Conservation (phyloP, 2,113 vertebrate genomes). For the Isichthys henryi region DNA sequence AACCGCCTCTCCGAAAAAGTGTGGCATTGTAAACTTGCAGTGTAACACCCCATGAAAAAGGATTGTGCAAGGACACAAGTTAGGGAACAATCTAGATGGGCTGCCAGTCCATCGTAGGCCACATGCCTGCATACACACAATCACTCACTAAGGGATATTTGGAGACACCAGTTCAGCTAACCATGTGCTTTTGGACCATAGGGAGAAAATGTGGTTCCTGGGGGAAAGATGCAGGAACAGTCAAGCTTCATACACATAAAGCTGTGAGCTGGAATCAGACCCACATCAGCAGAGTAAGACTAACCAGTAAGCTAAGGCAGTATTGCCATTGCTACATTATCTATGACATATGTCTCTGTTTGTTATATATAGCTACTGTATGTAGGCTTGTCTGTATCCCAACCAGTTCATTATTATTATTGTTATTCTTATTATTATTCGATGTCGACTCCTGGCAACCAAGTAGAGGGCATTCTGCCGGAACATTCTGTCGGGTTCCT, state of each 20-base stretch:
- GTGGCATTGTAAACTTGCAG: not conserved
- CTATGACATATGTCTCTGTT: not conserved
- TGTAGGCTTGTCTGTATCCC: not conserved
- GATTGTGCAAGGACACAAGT: not conserved
- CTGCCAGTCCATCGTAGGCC: not conserved
- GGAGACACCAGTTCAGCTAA: not conserved
- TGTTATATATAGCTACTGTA: not conserved
- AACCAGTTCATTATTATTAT: not conserved
- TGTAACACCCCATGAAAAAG: not conserved
- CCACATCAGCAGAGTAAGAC: not conserved
- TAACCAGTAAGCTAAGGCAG: not conserved
- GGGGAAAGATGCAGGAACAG: not conserved
- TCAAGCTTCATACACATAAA: not conserved
- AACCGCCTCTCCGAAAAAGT: not conserved
- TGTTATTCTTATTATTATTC: not conserved
- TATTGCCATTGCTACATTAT: not conserved
- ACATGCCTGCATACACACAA: not conserved
- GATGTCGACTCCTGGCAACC: not conserved
- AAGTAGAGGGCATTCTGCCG: not conserved
- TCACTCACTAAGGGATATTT: not conserved
- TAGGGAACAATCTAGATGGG: not conserved
- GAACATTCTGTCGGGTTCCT: not conserved
- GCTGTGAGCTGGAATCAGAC: not conserved
- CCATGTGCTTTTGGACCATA: not conserved
- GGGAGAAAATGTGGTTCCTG: not conserved